Percentiles rank a stretch among this genome's conserved stretches.
Evolutionary conservation across 2,888 invertebrate species (phyloP).

Genomic region (Thymelicus lineola): DNA sequence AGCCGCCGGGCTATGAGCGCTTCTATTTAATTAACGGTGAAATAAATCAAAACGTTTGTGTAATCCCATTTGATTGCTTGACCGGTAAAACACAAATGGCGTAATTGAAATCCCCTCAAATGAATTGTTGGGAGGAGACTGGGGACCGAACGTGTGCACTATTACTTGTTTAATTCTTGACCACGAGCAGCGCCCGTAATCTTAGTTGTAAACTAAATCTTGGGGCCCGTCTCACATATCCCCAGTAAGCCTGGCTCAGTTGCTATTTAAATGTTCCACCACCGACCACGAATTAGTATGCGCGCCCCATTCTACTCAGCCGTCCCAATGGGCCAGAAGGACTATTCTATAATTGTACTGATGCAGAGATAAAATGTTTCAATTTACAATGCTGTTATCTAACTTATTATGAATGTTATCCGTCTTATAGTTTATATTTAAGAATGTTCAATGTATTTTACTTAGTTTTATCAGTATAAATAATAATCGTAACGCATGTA

Average conservation of each 20-base stretch:
- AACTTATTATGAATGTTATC: background rate
- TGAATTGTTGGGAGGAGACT: constrained; percentile 57
- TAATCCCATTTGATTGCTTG: constrained; percentile 50
- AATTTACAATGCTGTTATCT: constrained; percentile 3
- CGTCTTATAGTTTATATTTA: background rate
- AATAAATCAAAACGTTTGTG: constrained; percentile 46
- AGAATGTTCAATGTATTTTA: no score
- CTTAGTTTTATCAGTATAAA: no score
- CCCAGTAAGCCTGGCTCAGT: constrained; percentile 75
- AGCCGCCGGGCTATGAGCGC: background rate
- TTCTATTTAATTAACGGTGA: constrained; percentile 6
- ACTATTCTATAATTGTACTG: constrained; percentile 65
- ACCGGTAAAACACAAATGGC: constrained; percentile 51
- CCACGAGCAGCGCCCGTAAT: constrained; percentile 72
- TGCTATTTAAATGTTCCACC: constrained; percentile 78
- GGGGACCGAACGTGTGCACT: constrained; percentile 64
- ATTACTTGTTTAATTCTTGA: constrained; percentile 83
- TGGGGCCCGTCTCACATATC: constrained; percentile 81
- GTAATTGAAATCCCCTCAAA: constrained; percentile 66
- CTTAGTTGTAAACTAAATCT: constrained; percentile 84
- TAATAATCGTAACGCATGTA: no score
- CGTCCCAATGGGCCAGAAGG: constrained; percentile 68
- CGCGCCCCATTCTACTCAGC: constrained; percentile 74
- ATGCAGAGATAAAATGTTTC: constrained; percentile 5
- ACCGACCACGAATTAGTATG: constrained; percentile 83